Base-by-base conservation (phyloP, 30 jellyfish, hydroid and myxozoan species). In the Turritopsis rubra region DNA sequence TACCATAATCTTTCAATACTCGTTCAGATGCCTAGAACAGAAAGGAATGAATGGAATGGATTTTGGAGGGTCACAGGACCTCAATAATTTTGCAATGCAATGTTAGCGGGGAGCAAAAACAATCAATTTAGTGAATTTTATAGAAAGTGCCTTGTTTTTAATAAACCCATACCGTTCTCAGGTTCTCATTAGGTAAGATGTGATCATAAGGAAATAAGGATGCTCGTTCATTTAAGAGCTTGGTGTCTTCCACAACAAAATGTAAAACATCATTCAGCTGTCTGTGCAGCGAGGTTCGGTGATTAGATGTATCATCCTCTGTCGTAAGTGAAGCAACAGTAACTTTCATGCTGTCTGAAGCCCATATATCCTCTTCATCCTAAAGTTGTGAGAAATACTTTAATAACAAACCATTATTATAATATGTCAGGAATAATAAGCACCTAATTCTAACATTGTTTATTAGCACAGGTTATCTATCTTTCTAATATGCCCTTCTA, bases 301-400 rank as follows among this genome's bases (percentile, higher is more conserved):
- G 24, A 84, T 52, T 80, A 13, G 21, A 52, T 29, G 18, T 30
- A 53, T 80, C 87, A 8, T 53, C 52, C 8, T 1, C 29, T 23
- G 81, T 70, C 29, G 0, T 8, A 22, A 52, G 52, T 80, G 82
- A 0, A n/a, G 82, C 82, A 18, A 74, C 9, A 9, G 1, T 21
- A 23, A 80, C 19, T 21, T 53, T 80, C 53, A 21, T 31, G n/a
- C 54, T 29, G 54, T 80, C 87, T 80, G 52, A 19, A 52, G 82
- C 3, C 87, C 87, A 80, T 16, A 25, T 80, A 66, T 80, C 87
- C 53, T 80, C 87, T 53, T 80, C 52, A 26, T 80, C 87, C 87
- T 80, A 74, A 74, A 52, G 13, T 41, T 41, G 60, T 41, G 60
- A 41, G 13, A 13, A 5, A 41, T 5, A 3, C 13, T 41, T 41